A percentile compares a stretch with the other conserved stretches of the same genome.
phyloP scores from a whole-genome alignment of 1,140 invertebrate genomes.

The Anadara kagoshimensis region DNA sequence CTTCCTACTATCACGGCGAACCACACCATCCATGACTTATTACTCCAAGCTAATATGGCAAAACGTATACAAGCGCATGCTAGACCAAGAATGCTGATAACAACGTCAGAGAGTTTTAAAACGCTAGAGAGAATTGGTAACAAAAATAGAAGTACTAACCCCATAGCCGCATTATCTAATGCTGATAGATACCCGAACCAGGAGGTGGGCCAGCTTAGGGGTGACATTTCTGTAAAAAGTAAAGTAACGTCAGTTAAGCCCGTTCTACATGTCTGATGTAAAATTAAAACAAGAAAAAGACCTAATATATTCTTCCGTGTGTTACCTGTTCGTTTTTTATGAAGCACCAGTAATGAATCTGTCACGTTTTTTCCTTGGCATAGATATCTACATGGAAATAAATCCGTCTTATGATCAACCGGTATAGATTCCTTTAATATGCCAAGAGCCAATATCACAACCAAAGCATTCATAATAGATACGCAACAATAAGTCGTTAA shows the following conservation, averaged over 20 bases:
- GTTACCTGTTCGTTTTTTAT: slow-evolving; percentile 42
- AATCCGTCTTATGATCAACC: slow-evolving; percentile 39
- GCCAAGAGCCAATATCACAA: slow-evolving; percentile 47
- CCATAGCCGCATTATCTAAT: slow-evolving; percentile 61
- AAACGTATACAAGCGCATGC: slow-evolving; percentile 48
- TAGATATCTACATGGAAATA: slow-evolving; percentile 47
- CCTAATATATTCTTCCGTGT: slow-evolving; percentile 43
- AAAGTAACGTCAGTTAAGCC: slow-evolving; percentile 52
- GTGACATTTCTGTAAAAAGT: slow-evolving; percentile 51
- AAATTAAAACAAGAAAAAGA: slow-evolving; percentile 43
- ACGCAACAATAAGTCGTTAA: slow-evolving; percentile 56
- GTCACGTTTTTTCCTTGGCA: slow-evolving; percentile 45
- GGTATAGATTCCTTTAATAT: slow-evolving; percentile 55
- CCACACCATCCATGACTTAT: slow-evolving; percentile 56
- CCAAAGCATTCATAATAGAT: slow-evolving; percentile 45
- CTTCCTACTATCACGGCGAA: slow-evolving; percentile 41
- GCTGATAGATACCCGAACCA: slow-evolving; percentile 67
- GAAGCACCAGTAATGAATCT: slow-evolving; percentile 48
- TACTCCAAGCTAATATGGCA: slow-evolving; percentile 43
- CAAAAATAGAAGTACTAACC: slow-evolving; percentile 54
- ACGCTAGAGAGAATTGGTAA: slow-evolving; percentile 53
- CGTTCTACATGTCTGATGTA: slow-evolving; percentile 54
- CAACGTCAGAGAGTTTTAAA: slow-evolving; percentile 44
- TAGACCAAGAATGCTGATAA: slow-evolving; percentile 52
- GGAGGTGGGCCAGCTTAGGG: slow-evolving; percentile 60